Base-by-base conservation (phyloP, 37 sponge, comb jelly and placozoan species). In the Beroe ovata region DNA sequence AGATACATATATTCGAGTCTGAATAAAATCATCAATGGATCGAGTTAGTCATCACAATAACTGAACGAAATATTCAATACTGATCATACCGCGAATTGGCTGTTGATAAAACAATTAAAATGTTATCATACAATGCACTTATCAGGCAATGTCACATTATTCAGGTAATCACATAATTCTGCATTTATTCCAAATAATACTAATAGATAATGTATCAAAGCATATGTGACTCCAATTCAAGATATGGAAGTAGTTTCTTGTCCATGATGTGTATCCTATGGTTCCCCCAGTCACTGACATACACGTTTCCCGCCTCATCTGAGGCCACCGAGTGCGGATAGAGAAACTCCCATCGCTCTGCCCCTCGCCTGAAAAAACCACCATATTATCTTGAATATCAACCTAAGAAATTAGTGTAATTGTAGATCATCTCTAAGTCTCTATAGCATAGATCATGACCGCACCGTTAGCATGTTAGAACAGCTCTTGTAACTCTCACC, bases 261-360 rank as follows among this genome's bases (percentile, higher is more conserved):
- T 77, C 84, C 84, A 77, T 77, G 47, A 77, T 77, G 38, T 77
- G 84, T 3, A 77, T 77, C 25, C 84, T 11, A 23, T 77, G 84
- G 23, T 77, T 77, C 25, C 84, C 84, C 84, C 84, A 77, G 54
- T 77, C 84, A 23, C 84, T 77, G 1, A 77, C 84, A 36, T 42
- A 77, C 25, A 77, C 84, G 21, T 77, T 77, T 11, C 84, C 84
- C 20, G 41, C 84, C 23, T 77, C 84, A 23, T 77, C 84, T 21
- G 84, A 32, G 1, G 38, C 84, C 47, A 77, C 84, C 1, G 84
- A 77, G 47, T 77, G 84, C 4, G 84, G 84, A 35, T 77, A 77
- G 20, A 77, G 84, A 26, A 77, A 77, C 84, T 77, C 84, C 84
- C 84, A 77, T 40, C 84, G 41, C 54, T 77, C 84, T 26, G 84